Conservation (phyloP, 2,113 vertebrate species). For the Nanorana parkeri region DNA sequence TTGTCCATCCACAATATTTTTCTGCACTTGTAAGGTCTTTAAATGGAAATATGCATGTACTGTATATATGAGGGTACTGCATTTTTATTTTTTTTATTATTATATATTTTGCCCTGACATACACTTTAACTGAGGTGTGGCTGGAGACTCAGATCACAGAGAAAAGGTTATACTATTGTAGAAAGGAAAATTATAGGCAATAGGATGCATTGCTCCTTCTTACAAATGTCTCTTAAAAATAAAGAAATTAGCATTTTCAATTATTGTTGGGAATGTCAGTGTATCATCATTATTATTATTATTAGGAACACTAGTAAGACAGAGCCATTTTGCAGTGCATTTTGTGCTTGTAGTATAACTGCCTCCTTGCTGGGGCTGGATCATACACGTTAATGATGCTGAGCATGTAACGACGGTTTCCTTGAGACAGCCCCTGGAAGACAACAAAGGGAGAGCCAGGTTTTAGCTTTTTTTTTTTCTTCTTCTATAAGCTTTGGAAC, state of each 20-base stretch:
- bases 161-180: background rate
- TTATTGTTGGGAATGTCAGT: background rate
- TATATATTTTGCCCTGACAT: too few relatives aligned
- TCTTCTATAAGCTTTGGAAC: too few relatives aligned
- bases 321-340: background rate
- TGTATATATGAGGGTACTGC: too few relatives aligned
- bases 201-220: background rate
- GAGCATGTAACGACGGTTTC: constrained; percentile 28
- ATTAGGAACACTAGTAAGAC: too few relatives aligned
- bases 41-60: too few relatives aligned
- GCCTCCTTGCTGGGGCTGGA: background rate
- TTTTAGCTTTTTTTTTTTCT: background rate
- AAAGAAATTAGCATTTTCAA: background rate
- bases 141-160: background rate
- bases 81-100: too few relatives aligned
- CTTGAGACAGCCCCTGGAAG: constrained; percentile 3
- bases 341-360: constrained; percentile 12
- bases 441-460: background rate
- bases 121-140: background rate
- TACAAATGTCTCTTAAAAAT: background rate
- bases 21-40: too few relatives aligned
- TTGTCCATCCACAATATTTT: too few relatives aligned
- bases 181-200: too few relatives aligned
- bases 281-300: background rate
- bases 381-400: constrained; percentile 27